Evolutionary conservation across 2,113 vertebrate genomes (phyloP), one percentile per base, ranked within the genome.

Genomic region (Azemiops feae): DNA sequence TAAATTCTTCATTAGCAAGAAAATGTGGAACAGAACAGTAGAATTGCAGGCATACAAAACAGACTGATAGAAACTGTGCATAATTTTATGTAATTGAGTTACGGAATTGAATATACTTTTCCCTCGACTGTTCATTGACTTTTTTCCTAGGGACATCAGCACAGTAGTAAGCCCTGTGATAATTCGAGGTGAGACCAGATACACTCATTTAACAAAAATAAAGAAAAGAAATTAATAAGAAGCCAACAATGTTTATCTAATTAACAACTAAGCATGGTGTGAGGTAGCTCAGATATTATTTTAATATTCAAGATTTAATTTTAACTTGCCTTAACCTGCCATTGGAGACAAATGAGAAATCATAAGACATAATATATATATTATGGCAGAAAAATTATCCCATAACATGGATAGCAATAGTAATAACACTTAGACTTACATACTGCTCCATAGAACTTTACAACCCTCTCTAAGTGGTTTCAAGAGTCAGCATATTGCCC

Each of bases 81-180:
- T 96, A 94, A 96, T 96, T 97, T 93, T 95, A 96, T n/a, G 88
- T 91, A 95, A 95, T 88, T 93, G 94, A 96, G 87, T 74, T 87
- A 95, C 43, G 0, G 94, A 97, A 96, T 95, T 92, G 96, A 95
- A 95, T 30, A 27, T 45, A 43, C 93, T 94, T 92, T 92, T 47
- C 45, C 55, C 92, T 91, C 23, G 87, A 92, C 93, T 43, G 43
- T 87, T 81, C 94, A 95, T 92, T 92, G 96, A 74, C 87, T 85
- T 27, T 0, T 2, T 34, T 95, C 86, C 92, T 53, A 25, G 93
- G 92, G 91, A 93, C 90, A 16, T 89, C 89, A 12, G 57, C 92
- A 92, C 23, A 95, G 53, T 89, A 39, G 88, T 92, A 89, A 94
- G 74, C 91, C 96, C 94, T 87, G 89, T 88, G 90, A 92, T 92